These are phyloP conservation scores for Hymenochirus boettgeri DNA, from an alignment of 2,113 vertebrate species.

Conservation along the genomic window DNA sequence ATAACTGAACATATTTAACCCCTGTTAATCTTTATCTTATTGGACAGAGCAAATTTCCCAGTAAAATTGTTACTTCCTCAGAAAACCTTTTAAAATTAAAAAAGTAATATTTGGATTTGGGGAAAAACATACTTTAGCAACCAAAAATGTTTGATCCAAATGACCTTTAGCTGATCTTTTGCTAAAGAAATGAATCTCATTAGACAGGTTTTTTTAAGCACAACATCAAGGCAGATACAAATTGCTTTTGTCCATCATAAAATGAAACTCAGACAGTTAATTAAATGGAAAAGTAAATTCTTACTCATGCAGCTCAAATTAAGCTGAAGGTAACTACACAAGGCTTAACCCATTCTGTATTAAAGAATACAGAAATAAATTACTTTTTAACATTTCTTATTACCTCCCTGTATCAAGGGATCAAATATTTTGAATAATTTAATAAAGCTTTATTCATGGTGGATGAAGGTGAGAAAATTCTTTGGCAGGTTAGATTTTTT, in stretches of 20 bases:
- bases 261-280: constrained; percentile 36
- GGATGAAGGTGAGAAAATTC: constrained; percentile 6
- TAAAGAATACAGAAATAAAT: constrained; percentile 23
- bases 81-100: neutral
- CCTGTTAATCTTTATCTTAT: too few species aligned
- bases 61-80: too few species aligned
- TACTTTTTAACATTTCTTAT: constrained; percentile 29
- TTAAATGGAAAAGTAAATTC: constrained; percentile 39
- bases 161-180: constrained; percentile 20
- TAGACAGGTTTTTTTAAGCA: constrained; percentile 29
- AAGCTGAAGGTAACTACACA: constrained; percentile 29
- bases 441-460: constrained; percentile 24
- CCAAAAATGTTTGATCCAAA: constrained; percentile 1
- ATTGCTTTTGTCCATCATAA: constrained; percentile 42
- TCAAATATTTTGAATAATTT: constrained; percentile 22
- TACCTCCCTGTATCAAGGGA: constrained; percentile 14
- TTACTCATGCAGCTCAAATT: constrained; percentile 35
- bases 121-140: neutral
- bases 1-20: too few species aligned
- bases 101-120: neutral
- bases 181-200: constrained; percentile 27
- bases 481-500: constrained; percentile 12
- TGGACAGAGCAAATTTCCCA: too few species aligned
- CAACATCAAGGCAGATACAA: constrained; percentile 35
- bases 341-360: constrained; percentile 26